Evolutionary conservation across 1,140 invertebrate species (phyloP).

Genomic region (Brachionus plicatilis): DNA sequence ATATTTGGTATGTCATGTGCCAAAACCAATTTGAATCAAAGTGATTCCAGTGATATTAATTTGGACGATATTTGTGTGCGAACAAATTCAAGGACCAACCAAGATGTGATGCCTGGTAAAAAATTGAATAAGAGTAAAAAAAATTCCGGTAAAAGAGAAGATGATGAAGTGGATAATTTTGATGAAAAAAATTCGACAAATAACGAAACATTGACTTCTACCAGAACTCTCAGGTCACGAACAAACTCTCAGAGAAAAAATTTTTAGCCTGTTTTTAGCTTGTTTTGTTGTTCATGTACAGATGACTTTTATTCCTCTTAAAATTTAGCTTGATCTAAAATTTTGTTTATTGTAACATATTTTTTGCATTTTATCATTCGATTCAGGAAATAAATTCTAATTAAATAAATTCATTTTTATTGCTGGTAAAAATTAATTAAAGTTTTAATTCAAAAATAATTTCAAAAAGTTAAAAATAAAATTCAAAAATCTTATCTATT

Average conservation of each 20-base stretch:
- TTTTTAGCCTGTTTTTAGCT: background rate
- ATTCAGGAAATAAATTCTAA: background rate
- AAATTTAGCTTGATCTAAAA: background rate
- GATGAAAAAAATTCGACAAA: background rate
- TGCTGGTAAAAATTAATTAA: background rate
- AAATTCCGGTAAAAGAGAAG: background rate
- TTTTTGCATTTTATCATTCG: background rate
- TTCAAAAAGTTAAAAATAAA: no score
- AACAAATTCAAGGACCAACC: background rate
- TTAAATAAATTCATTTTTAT: background rate
- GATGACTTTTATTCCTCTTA: background rate
- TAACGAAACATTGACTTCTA: background rate
- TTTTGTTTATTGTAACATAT: background rate
- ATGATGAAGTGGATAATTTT: background rate
- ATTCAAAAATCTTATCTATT: no score
- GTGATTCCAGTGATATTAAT: conserved; percentile 17
- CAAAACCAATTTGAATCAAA: background rate
- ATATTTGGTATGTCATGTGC: background rate
- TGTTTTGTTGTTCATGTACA: conserved; percentile 6
- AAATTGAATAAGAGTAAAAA: background rate
- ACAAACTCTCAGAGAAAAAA: conserved; percentile 24
- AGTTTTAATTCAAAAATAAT: no score
- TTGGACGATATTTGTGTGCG: background rate
- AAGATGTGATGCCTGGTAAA: background rate
- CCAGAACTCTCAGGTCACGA: background rate